Evolutionary conservation across 2,888 invertebrate genomes (phyloP), one percentile per base, ranked within the genome.

Genomic region (Cyrtodaria siliqua): DNA sequence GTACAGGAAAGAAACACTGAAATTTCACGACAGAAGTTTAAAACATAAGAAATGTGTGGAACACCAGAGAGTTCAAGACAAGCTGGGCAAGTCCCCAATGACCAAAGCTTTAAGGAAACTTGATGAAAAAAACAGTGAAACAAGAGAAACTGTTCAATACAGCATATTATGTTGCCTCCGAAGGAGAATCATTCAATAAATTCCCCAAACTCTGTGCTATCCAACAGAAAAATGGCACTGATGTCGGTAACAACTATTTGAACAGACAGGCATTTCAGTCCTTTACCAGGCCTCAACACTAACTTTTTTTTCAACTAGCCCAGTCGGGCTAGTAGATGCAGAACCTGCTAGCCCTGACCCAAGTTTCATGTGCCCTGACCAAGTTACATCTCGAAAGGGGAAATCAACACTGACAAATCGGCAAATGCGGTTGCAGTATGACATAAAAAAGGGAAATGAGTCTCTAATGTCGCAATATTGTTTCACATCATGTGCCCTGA

Each of bases 61-160:
- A 49, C 8, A 49, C 9, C 49, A 49, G 8, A 9, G 8, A 18
- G 20, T 18, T 16, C 49, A 49, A 18, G 8, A 9, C 18, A 9
- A 49, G 49, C 49, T 16, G 8, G 9, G 14, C 49, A 9, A 49
- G 18, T 40, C 14, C 14, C 9, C n/a, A n/a, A n/a, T n/a, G n/a
- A n/a, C 49, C 49, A 49, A 49, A 49, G 8, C 14, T 49, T 18
- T 49, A 18, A 49, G n/a, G 49, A 49, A 49, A 12, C n/a, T 49
- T 49, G 49, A 49, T 49, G 49, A 49, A 18, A 49, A 49, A 49
- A 49, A 49, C n/a, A 49, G 49, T 49, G 49, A 14, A 8, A 18
- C n/a, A 49, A 6, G 49, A 49, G n/a, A 49, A 49, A 49, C 18
- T 49, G 18, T 49, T 49, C n/a, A 38, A 38, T 16, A 38, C 40